Evolutionary conservation across 2,113 vertebrate species (phyloP).

Genomic region (Brachypodius melanocephalos): DNA sequence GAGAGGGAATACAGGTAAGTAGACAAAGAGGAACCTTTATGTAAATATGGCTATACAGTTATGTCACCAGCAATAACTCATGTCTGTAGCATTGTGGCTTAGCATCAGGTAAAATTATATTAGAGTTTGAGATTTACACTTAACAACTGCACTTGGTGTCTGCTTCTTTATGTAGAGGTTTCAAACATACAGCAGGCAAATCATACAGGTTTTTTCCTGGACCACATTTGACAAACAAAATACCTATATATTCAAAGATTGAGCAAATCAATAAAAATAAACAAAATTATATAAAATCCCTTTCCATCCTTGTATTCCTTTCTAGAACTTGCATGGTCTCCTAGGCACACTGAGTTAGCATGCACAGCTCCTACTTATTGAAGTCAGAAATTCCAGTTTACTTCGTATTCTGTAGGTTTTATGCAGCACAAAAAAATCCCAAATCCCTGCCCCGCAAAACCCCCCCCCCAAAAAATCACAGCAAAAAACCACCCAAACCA

Average conservation of each 20-base stretch:
- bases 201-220: neutral
- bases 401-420: neutral
- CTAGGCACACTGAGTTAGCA: neutral
- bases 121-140: neutral
- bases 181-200: neutral
- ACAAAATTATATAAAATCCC: neutral
- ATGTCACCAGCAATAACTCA: constrained; percentile 47
- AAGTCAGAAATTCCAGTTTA: neutral
- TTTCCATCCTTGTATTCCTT: neutral
- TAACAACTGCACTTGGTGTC: neutral
- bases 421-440: neutral
- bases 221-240: neutral
- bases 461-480: neutral
- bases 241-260: neutral
- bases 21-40: constrained; percentile 64
- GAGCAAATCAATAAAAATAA: neutral
- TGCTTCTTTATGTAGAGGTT: constrained; percentile 3
- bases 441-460: no score
- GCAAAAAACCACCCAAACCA: neutral
- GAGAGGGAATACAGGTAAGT: constrained; percentile 34
- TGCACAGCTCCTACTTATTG: neutral
- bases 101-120: constrained; percentile 39
- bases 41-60: constrained; percentile 21
- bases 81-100: constrained; percentile 16
- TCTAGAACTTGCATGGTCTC: neutral